Evolutionary conservation across 2,888 invertebrate species (phyloP).

Genomic region (Margaritifera margaritifera): DNA sequence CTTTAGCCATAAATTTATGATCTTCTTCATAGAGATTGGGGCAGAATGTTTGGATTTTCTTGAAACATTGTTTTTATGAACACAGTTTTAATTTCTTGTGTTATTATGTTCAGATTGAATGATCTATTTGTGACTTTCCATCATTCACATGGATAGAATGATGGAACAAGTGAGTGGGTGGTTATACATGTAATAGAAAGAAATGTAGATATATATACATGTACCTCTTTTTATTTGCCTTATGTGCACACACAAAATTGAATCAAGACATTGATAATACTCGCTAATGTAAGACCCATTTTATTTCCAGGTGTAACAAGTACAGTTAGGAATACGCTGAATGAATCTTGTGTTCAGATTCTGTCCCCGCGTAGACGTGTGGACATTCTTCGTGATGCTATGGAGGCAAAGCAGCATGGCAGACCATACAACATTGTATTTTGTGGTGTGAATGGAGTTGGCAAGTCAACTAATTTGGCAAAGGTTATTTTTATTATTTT

Average conservation of each 20-base stretch:
- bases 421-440: conserved; percentile 96
- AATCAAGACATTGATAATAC: neutral
- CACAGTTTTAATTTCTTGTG: no score
- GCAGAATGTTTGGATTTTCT: no score
- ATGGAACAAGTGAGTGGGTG: no score
- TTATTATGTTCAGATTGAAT: no score
- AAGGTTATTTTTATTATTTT: conserved; percentile 77
- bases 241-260: neutral
- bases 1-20: no score
- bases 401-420: conserved; percentile 86
- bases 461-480: conserved; percentile 98
- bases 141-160: no score
- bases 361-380: conserved; percentile 95
- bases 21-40: no score
- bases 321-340: conserved; percentile 89
- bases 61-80: no score
- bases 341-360: conserved; percentile 93
- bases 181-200: no score
- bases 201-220: neutral
- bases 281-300: neutral
- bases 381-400: conserved; percentile 95
- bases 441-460: conserved; percentile 99
- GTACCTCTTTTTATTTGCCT: neutral
- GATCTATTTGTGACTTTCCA: no score
- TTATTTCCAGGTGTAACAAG: conserved; percentile 81